Evolutionary conservation across 2,113 vertebrate species (phyloP).

Genomic region (Chionodraco myersi): DNA sequence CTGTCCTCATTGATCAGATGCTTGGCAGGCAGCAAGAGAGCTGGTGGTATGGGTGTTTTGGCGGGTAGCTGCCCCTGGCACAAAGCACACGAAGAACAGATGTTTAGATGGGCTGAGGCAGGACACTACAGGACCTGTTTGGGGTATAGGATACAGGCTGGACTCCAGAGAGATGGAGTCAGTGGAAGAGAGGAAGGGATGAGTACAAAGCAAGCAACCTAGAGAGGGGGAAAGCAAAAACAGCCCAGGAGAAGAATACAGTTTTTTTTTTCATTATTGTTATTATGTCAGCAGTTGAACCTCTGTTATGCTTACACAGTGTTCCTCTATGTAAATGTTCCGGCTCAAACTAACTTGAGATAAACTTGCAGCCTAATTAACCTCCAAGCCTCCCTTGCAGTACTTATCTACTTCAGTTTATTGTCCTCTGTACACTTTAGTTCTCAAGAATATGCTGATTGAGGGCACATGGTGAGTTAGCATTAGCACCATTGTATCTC

Average conservation of each 20-base stretch:
- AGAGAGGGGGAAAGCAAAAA: constrained; percentile 34
- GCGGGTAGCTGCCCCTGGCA: constrained; percentile 60
- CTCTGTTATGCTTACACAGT: constrained; percentile 63
- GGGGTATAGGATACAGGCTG: constrained; percentile 14
- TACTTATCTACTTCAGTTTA: constrained; percentile 58
- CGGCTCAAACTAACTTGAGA: constrained; percentile 40
- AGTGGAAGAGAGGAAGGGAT: constrained; percentile 13
- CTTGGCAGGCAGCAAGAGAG: constrained; percentile 63
- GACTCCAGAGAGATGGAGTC: constrained; percentile 27
- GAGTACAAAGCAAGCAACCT: constrained; percentile 13
- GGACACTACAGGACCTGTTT: constrained; percentile 30
- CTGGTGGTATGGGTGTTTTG: constrained; percentile 47
- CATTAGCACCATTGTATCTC: constrained; percentile 56
- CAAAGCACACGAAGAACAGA: constrained; percentile 55
- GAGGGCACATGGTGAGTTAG: constrained; percentile 37
- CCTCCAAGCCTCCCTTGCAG: constrained; percentile 36
- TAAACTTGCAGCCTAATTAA: constrained; percentile 48
- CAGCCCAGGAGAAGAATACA: constrained; percentile 21
- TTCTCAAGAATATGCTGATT: constrained; percentile 67
- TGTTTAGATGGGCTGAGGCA: constrained; percentile 50
- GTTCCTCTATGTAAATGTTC: constrained; percentile 41
- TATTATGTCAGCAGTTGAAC: constrained; percentile 51
- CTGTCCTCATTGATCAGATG: constrained; percentile 74
- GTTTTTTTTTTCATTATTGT: constrained; percentile 35
- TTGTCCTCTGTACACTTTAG: constrained; percentile 48